Conservation (phyloP, 1,140 invertebrate genomes). For the Drosophila nasuta region DNA sequence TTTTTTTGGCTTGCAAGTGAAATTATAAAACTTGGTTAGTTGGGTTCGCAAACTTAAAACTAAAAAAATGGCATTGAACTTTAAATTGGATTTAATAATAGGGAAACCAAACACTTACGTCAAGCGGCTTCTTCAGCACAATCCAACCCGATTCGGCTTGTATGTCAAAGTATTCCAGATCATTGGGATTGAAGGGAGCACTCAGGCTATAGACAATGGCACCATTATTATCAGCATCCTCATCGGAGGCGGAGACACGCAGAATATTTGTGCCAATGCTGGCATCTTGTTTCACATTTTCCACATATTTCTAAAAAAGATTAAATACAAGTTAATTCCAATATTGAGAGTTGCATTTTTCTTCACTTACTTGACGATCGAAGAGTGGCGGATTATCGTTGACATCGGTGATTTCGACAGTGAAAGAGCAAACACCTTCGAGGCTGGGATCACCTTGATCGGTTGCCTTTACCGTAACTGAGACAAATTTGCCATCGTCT, state of each 20-base stretch:
- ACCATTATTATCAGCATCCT: conserved; percentile 98
- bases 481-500: conserved; percentile 97
- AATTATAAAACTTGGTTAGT: conserved; percentile 72
- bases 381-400: conserved; percentile 97
- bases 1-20: conserved; percentile 26
- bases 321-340: not conserved
- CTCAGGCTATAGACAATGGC: conserved; percentile 96
- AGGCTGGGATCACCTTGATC: conserved; percentile 98
- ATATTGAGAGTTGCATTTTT: conserved; percentile 17
- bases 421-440: conserved; percentile 97
- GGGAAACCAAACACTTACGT: conserved; percentile 91
- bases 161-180: conserved; percentile 97
- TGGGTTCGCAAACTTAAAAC: conserved; percentile 60
- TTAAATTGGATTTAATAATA: not conserved
- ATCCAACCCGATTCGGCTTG: conserved; percentile 98
- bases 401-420: conserved; percentile 97
- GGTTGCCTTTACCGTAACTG: conserved; percentile 97
- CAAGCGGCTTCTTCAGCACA: conserved; percentile 95
- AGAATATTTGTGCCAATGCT: conserved; percentile 97
- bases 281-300: conserved; percentile 98
- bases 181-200: conserved; percentile 92
- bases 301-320: conserved; percentile 93
- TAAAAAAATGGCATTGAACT: conserved; percentile 16
- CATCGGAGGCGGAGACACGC: conserved; percentile 96
- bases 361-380: conserved; percentile 92